Base-by-base conservation (phyloP, 92 coral and sea anemone genomes). In the Zoanthus gigantus region DNA sequence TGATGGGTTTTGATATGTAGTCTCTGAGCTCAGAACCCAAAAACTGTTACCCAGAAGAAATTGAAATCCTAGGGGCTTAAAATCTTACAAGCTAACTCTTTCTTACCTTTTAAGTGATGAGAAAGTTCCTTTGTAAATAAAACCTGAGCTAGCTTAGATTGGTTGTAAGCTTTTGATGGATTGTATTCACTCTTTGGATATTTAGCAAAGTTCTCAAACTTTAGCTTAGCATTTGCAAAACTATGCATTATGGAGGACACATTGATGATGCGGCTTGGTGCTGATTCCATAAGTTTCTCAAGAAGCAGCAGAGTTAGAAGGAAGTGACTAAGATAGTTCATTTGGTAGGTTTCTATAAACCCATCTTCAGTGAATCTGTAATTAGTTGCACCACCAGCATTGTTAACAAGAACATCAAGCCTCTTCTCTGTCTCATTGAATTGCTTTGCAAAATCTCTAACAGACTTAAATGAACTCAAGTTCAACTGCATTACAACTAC, bases 261-360 rank as follows among this genome's bases (percentile, higher is more conserved):
- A 77, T 91, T 92, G 7, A 94, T 90, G 87, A 94, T 88, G 23
- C 95, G 94, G 13, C 90, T 87, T 44, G 91, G 91, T 65, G 94
- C 90, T 0, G 94, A 90, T 67, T 89, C 72, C 85, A 90, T 93
- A 32, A 95, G 30, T 17, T 91, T 85, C 58, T 89, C 79, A n/a
- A 92, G 14, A 76, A 90, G 83, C 14, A 90, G 82, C 46, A 90
- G 68, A 47, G 93, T 94, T 61, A 92, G 89, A 4, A 87, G 86
- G 83, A 94, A 94, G 57, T 94, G 97, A 68, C 97, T 83, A 61
- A 94, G 73, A 23, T 94, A 92, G 86, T 94, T 94, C 10, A 94
- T 92, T 84, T 90, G 94, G 69, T 92, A 85, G 3, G 47, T 63
- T 29, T 58, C 86, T 72, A 92, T 93, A 76, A 90, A 90, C 9